These are phyloP conservation scores for Palythoa grandis DNA, from an alignment of 92 coral and sea anemone genomes.

Conservation along the genomic window DNA sequence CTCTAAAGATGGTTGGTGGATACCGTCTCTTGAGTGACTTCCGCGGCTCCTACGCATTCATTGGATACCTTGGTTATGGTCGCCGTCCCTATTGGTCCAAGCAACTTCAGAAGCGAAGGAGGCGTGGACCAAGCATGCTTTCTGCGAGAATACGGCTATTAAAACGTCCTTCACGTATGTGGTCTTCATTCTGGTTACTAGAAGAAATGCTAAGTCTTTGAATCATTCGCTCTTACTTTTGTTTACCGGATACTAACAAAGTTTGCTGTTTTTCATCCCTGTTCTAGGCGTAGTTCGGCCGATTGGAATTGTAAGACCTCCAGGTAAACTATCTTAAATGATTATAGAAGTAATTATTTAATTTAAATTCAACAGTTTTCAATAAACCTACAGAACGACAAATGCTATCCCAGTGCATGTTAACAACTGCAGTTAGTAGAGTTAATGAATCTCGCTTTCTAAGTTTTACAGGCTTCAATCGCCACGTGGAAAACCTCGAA, in stretches of 20 bases:
- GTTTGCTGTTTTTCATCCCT: neutral
- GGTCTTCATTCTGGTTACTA: neutral
- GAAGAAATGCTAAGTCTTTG: neutral
- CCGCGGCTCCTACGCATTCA: constrained; percentile 35
- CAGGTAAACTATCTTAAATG: neutral
- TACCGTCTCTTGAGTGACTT: constrained; percentile 17
- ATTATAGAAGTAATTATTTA: neutral
- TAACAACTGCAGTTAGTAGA: too few relatives aligned
- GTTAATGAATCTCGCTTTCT: too few relatives aligned
- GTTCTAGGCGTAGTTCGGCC: constrained; percentile 11
- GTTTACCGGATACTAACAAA: neutral
- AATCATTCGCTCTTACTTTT: neutral
- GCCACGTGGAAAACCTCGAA: too few relatives aligned
- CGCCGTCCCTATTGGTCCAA: constrained; percentile 42
- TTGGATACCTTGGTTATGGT: constrained; percentile 14
- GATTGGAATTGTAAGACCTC: constrained; percentile 1
- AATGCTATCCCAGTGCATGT: neutral
- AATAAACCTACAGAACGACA: neutral
- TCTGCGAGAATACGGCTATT: constrained; percentile 29
- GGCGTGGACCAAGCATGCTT: constrained; percentile 41
- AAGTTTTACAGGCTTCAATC: too few relatives aligned
- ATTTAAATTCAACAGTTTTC: neutral
- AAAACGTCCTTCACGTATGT: constrained; percentile 18
- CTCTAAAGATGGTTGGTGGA: constrained; percentile 31
- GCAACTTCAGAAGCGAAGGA: constrained; percentile 29